Base-by-base conservation (phyloP, 2,113 vertebrate genomes). In the Carassius auratus region DNA sequence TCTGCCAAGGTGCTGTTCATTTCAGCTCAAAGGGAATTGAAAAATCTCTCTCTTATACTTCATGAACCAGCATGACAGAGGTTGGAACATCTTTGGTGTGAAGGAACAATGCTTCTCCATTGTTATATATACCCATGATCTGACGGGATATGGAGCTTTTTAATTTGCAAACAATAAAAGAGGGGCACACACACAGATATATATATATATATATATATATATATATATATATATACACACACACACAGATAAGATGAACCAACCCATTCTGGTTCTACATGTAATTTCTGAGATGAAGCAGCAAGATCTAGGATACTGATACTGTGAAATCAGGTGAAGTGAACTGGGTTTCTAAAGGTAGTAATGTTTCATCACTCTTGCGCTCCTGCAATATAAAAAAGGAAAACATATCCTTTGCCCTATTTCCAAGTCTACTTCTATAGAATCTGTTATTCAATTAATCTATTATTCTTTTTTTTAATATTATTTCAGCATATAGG, bases 61-160 rank as follows among this genome's bases (percentile, higher is more conserved):
- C 59, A 52, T 76, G n/a, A 33, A 64, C 76, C 57, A 50, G 61
- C 76, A 13, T 77, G 52, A 83, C 50, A 83, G 68, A 77, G 13
- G 45, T 10, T 26, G 12, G 76, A 59, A 77, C 42, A 66, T 84
- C 26, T 36, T 76, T 62, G 64, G 30, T 77, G 66, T 8, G 33
- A 21, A 57, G 19, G 30, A 59, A 75, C 42, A 84, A 19, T 75
- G 55, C 42, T 36, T 74, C 15, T 26, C 50, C 57, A 64, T 81
- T 52, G 78, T 42, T 48, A 30, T 61, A 21, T 84, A 62, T 61
- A 61, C 52, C 23, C 55, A 75, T 77, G 80, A 45, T 30, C 50
- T 62, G 57, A 42, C 55, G 62, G 61, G 80, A 42, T 48, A 8
- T 69, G 69, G 3, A 36, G 26, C 17, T 19, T 38, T 36, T 73